phyloP scores from a whole-genome alignment of 1,140 invertebrate species.

The Liolophura sinensis region DNA sequence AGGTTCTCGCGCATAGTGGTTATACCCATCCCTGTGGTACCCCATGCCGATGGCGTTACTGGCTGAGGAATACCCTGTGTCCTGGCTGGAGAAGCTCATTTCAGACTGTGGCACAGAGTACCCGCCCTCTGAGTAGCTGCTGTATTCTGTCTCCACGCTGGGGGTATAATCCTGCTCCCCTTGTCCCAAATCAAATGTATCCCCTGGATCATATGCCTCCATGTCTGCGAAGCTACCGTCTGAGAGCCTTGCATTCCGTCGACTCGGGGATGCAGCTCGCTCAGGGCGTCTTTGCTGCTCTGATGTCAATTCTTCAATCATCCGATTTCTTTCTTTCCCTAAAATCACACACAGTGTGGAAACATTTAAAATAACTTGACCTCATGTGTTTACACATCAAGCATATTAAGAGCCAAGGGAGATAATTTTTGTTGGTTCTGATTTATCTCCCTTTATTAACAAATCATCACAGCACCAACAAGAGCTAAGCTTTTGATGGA shows the following conservation, averaged over 20 bases:
- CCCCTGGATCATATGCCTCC: constrained; percentile 33
- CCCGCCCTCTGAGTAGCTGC: constrained; percentile 11
- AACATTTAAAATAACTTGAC: no score
- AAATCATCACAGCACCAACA: no score
- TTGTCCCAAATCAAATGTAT: constrained; percentile 13
- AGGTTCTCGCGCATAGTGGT: no score
- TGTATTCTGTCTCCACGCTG: constrained; percentile 11
- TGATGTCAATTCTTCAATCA: constrained; percentile 68
- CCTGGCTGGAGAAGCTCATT: constrained; percentile 16
- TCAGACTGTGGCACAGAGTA: constrained; percentile 23
- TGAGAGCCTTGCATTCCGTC: not conserved
- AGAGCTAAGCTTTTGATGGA: no score
- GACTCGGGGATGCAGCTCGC: not conserved
- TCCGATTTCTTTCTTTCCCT: constrained; percentile 59
- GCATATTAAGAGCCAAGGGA: not conserved
- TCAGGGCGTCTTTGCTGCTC: constrained; percentile 54
- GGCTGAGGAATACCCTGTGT: no score
- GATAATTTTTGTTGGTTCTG: not conserved
- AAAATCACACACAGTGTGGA: constrained; percentile 5
- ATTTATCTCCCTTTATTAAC: no score
- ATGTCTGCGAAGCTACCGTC: constrained; percentile 18
- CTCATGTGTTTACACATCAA: no score
- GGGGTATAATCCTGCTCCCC: constrained; percentile 11
- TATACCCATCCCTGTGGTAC: no score
- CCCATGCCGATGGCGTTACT: no score